Evolutionary conservation across 92 coral and sea anemone genomes (phyloP), one percentile per base, ranked within the genome.

Genomic region (Actinostola sp.): DNA sequence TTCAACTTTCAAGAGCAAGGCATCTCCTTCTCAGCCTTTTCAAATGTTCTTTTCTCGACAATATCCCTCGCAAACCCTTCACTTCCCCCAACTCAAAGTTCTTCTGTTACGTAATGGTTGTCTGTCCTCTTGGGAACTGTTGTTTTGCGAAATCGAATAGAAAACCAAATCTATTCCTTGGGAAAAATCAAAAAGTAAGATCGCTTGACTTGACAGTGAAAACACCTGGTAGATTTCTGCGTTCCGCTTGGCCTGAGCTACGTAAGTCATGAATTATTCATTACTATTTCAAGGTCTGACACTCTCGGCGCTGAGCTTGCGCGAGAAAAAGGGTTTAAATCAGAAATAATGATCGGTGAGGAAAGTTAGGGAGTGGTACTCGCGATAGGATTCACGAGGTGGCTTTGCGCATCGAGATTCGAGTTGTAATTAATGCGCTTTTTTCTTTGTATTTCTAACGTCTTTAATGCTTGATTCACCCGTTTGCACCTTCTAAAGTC

Each of bases 151-250:
- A 36, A 36, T 36, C 42, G 6, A 4, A 36, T 4, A 36, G 42
- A 36, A 11, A 36, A 11, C 42, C 42, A 36, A 36, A 36, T n/a
- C 19, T 49, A 6, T 53, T 24, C 59, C 59, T 20, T 53, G 74
- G 28, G 32, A 28, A 50, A 31, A 51, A 68, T 15, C 48, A n/a
- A 29, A 28, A 50, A 51, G 51, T 30, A 49, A 43, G 54, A 23
- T 68, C 45, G 74, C 62, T 68, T 68, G 74, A 33, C 32, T 68
- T 51, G 74, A 68, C 25, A 28, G 33, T 23, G 4, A 42, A 34
- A 68, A 10, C 49, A 50, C 44, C 74, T 52, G 61, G 61, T 51
- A 11, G 48, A 11, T 49, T 42, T 5, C 16, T 56, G 29, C 19
- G 61, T 33, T 51, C 19, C 43, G 74, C 61, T 51, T 68, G 62